These are phyloP conservation scores for Ceyx erithaca DNA, from an alignment of 2,797 vertebrate species.

Conservation along the genomic window DNA sequence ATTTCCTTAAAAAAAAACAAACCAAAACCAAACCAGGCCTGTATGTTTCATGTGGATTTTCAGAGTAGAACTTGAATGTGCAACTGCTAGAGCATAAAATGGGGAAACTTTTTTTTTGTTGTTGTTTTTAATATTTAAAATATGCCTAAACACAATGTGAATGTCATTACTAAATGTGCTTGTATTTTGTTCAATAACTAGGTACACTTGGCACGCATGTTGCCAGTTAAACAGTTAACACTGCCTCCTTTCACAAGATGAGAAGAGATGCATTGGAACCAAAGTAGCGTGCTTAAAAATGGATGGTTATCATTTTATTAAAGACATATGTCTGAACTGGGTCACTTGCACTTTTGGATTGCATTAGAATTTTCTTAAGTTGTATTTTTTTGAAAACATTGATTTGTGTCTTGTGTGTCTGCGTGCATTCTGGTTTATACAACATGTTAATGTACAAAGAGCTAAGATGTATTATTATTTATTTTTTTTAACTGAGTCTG, in stretches of 20 bases:
- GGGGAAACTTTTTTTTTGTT: constrained; percentile 55
- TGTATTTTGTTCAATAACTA: constrained; percentile 80
- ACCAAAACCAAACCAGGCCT: not conserved
- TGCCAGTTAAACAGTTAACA: constrained; percentile 79
- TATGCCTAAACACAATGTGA: constrained; percentile 68
- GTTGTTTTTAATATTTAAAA: constrained; percentile 58
- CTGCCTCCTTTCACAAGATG: constrained; percentile 80
- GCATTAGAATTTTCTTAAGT: constrained; percentile 64
- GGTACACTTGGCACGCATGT: constrained; percentile 75
- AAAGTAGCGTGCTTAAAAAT: constrained; percentile 76
- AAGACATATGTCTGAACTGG: constrained; percentile 47
- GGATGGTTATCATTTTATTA: constrained; percentile 73
- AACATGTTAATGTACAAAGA: constrained; percentile 38
- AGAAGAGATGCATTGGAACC: constrained; percentile 80
- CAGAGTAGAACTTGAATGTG: constrained; percentile 70
- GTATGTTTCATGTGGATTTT: constrained; percentile 72
- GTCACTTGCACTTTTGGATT: constrained; percentile 65
- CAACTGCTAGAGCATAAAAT: constrained; percentile 68
- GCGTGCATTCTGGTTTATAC: constrained; percentile 57
- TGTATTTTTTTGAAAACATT: constrained; percentile 49
- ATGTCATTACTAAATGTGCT: constrained; percentile 77
- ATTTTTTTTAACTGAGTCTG: constrained; percentile 27
- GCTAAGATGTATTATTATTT: constrained; percentile 15
- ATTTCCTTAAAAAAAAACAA: not conserved
- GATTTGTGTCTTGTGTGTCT: constrained; percentile 57